phyloP scores from a whole-genome alignment of 2,797 vertebrate genomes.

The Catamblyrhynchus diadema region DNA sequence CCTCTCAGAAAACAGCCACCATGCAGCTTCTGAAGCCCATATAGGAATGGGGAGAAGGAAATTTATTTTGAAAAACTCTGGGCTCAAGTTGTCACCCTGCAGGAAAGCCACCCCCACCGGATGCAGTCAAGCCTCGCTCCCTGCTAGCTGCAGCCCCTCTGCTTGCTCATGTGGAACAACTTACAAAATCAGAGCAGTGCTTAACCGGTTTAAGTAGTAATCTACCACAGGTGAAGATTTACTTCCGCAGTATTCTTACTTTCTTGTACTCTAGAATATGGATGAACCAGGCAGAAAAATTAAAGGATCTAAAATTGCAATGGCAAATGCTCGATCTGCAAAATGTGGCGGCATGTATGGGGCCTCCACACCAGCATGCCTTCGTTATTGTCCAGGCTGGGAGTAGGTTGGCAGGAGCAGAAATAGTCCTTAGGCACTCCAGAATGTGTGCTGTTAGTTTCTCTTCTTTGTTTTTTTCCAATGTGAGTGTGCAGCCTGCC shows the following conservation, averaged over 20 bases:
- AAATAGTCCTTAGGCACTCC: neutral
- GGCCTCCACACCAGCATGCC: neutral
- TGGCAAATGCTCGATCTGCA: neutral
- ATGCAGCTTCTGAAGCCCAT: neutral
- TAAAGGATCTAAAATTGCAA: neutral
- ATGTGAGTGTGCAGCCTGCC: neutral
- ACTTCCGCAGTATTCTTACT: neutral
- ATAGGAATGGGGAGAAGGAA: neutral
- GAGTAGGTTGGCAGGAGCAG: neutral
- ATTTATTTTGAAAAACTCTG: neutral
- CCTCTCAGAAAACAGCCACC: neutral
- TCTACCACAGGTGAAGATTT: neutral
- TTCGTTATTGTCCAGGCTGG: neutral
- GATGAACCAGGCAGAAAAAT: neutral
- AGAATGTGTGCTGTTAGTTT: neutral
- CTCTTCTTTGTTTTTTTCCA: slow-evolving; percentile 25
- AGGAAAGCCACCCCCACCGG: accelerated
- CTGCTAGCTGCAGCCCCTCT: neutral
- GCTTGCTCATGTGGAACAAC: neutral
- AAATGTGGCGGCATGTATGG: accelerated
- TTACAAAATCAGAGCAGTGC: neutral
- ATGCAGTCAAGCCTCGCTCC: neutral
- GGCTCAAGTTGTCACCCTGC: neutral
- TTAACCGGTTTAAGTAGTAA: neutral
- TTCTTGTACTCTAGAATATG: neutral